Evolutionary conservation across 2,113 vertebrate species (phyloP).

Genomic region (Thinocorus orbignyianus): DNA sequence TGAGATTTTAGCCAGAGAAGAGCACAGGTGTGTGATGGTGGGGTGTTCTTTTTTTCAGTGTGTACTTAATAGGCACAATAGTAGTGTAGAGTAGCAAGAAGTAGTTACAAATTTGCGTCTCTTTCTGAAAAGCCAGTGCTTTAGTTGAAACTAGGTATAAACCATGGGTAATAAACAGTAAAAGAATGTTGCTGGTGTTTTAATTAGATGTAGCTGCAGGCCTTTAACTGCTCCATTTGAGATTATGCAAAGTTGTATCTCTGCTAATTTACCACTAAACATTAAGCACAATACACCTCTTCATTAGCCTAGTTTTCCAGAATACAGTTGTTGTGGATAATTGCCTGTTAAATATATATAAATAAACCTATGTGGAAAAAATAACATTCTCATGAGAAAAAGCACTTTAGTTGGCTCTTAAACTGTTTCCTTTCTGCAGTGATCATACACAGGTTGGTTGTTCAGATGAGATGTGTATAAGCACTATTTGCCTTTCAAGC

Average conservation of each 20-base stretch:
- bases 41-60: not conserved
- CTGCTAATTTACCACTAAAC: not conserved
- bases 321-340: not conserved
- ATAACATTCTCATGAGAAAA: not conserved
- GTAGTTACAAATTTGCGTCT: not conserved
- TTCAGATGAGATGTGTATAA: not conserved
- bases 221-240: not conserved
- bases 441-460: not conserved
- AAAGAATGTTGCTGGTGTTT: not conserved
- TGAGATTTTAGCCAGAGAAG: not conserved
- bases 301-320: not conserved
- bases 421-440: accelerated
- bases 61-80: not conserved
- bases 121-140: not conserved
- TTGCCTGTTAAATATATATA: not conserved
- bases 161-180: not conserved
- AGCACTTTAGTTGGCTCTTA: not conserved
- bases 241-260: not conserved
- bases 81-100: not conserved
- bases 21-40: not conserved
- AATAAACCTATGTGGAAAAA: not conserved
- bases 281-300: not conserved
- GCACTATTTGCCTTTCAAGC: not conserved
- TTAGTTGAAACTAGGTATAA: not conserved
- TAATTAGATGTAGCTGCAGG: not conserved